phyloP scores from a whole-genome alignment of 2,888 invertebrate genomes.

The Octodonta nipae region DNA sequence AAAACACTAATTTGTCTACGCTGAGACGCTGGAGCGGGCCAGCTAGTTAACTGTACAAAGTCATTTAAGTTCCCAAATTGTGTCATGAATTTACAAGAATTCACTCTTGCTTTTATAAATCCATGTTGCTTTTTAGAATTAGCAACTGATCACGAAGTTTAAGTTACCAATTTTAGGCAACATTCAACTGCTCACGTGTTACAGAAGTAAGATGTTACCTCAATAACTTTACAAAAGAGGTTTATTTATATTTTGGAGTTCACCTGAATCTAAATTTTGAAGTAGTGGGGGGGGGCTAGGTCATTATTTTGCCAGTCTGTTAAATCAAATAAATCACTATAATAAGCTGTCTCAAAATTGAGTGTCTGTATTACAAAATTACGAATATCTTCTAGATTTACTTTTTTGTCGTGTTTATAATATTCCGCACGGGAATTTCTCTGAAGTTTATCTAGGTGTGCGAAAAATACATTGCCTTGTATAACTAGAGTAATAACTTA shows the following conservation, averaged over 20 bases:
- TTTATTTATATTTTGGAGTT: slow-evolving; percentile 2
- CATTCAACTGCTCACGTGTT: slow-evolving; percentile 3
- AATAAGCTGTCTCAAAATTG: slow-evolving; percentile 6
- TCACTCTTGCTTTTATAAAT: slow-evolving; percentile 1
- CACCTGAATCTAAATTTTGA: neutral
- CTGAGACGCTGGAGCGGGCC: too few relatives aligned
- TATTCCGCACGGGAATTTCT: neutral
- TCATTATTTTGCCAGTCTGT: slow-evolving; percentile 6
- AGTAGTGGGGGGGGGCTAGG: slow-evolving; percentile 2
- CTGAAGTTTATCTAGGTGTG: neutral
- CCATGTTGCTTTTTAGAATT: neutral
- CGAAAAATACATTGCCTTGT: slow-evolving; percentile 1
- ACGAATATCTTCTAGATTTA: neutral
- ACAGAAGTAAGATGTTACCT: slow-evolving; percentile 1
- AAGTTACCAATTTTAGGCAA: slow-evolving; percentile 3
- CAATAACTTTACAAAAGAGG: neutral
- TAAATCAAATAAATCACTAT: slow-evolving; percentile 4
- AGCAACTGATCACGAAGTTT: slow-evolving; percentile 4
- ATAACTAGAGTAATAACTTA: neutral
- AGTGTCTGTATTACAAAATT: slow-evolving; percentile 4
- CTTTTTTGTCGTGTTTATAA: neutral
- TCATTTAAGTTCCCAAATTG: slow-evolving; percentile 2
- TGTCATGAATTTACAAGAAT: neutral
- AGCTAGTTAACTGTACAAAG: too few relatives aligned
- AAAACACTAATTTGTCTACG: too few relatives aligned